Evolutionary conservation across 2,888 invertebrate species (phyloP).

Genomic region (Cylindroiulus punctatus): DNA sequence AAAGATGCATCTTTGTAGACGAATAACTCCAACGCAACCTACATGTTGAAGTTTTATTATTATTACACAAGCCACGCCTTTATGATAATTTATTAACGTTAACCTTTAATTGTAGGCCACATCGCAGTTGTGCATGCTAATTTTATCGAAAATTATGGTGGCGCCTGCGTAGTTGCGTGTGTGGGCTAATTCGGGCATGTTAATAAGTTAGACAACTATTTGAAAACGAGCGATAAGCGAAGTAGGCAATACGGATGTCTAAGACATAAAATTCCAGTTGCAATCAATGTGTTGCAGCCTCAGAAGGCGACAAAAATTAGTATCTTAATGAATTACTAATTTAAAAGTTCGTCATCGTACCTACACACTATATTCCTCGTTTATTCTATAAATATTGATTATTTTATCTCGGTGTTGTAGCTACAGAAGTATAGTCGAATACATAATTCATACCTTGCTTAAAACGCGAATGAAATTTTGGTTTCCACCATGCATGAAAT

Average conservation of each 20-base stretch:
- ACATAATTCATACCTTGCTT: constrained; percentile 21
- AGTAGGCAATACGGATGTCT: background rate
- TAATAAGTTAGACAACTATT: background rate
- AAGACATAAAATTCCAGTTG: background rate
- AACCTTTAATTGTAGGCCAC: background rate
- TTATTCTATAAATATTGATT: background rate
- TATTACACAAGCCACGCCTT: background rate
- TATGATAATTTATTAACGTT: background rate
- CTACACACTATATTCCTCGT: background rate
- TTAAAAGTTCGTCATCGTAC: background rate
- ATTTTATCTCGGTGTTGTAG: background rate
- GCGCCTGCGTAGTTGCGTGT: background rate
- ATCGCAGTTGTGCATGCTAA: background rate
- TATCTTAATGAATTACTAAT: constrained; percentile 35
- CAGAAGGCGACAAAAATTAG: constrained; percentile 21
- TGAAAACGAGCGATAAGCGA: background rate
- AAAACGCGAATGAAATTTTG: background rate
- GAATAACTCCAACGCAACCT: too few species aligned
- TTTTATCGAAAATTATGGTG: background rate
- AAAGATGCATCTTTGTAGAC: too few species aligned
- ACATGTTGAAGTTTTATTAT: too few species aligned
- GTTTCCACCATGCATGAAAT: constrained; percentile 6
- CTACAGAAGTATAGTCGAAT: background rate
- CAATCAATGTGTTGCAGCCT: constrained; percentile 36
- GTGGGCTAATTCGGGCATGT: background rate